A percentile compares a stretch with the other conserved stretches of the same genome.
phyloP scores from a whole-genome alignment of 2,113 vertebrate genomes.

The Nothobranchius kuhntae region DNA sequence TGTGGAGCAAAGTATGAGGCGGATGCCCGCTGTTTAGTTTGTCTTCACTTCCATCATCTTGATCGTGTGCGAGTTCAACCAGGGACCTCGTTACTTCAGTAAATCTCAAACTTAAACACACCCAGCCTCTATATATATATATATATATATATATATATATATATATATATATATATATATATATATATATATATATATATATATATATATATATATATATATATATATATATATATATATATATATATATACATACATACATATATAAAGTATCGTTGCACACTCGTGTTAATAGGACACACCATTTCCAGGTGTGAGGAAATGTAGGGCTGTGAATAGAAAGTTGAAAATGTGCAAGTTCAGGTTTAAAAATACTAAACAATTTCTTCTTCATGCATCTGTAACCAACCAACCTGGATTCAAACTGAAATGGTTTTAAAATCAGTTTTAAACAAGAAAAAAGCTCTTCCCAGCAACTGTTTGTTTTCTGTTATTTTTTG shows the following conservation, averaged over 20 bases:
- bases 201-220: too few relatives aligned
- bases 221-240: too few relatives aligned
- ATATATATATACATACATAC: too few relatives aligned
- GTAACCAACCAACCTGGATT: neutral
- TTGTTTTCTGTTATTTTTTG: neutral
- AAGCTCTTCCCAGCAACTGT: neutral
- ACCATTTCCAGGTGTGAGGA: conserved; percentile 2
- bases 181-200: neutral
- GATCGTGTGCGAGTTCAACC: conserved; percentile 63
- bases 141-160: too few relatives aligned
- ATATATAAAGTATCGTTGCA: conserved; percentile 5
- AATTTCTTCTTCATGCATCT: neutral
- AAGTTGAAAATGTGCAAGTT: conserved; percentile 5
- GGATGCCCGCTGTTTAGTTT: conserved; percentile 70
- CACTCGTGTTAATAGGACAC: neutral
- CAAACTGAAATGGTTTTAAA: conserved; percentile 4
- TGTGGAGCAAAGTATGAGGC: conserved; percentile 59
- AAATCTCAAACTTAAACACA: conserved; percentile 41
- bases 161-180: too few relatives aligned
- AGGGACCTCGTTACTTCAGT: conserved; percentile 58
- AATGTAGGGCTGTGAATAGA: conserved; percentile 7
- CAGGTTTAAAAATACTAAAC: neutral
- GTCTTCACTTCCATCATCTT: conserved; percentile 66
- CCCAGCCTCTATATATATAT: neutral
- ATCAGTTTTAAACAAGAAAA: neutral